Evolutionary conservation across 2,797 vertebrate genomes (phyloP), one percentile per base, ranked within the genome.

Genomic region (Myiotriccus ornatus): DNA sequence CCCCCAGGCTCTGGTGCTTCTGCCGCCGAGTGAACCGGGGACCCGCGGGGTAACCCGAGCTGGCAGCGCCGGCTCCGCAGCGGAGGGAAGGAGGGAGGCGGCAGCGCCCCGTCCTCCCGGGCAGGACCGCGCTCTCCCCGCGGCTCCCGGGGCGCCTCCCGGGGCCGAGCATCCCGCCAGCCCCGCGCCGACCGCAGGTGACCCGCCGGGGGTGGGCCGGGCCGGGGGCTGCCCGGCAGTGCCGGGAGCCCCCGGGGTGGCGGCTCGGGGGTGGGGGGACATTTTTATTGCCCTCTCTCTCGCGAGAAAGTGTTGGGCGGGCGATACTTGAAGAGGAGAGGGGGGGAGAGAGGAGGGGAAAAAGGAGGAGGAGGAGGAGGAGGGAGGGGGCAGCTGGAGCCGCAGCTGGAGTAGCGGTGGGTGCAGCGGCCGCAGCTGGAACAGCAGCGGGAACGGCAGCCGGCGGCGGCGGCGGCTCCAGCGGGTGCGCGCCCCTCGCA

Each of bases 221-320:
- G 25, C 43, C 43, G 6, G 46, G 52, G 41, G 7, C 34, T 9
- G 2, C 27, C 20, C 5, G 16, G 17, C 37, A 79, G 49, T 25
- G 52, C 49, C 23, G 70, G 78, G 70, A 64, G 69, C 90, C 71
- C 82, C 84, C 32, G 84, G 57, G 14, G 49, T 21, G 53, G 59
- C 49, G 47, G 41, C 10, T n/a, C 44, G 21, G 27, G 78, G 59
- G 67, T 56, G 87, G 70, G 81, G 96, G 94, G 91, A 96, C 76
- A 83, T 89, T 94, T 90, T 91, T 90, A 46, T 79, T 59, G 57
- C 28, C 62, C 75, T 81, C 75, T 84, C 95, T 98, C 98, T 98
- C 98, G 97, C 97, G 98, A 98, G 97, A 98, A 87, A 95, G 94
- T 70, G 87, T 71, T 95, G 97, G 96, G 95, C 97, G 94, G 97